Evolutionary conservation across 2,888 invertebrate genomes (phyloP).

Genomic region (Hypena proboscidalis): DNA sequence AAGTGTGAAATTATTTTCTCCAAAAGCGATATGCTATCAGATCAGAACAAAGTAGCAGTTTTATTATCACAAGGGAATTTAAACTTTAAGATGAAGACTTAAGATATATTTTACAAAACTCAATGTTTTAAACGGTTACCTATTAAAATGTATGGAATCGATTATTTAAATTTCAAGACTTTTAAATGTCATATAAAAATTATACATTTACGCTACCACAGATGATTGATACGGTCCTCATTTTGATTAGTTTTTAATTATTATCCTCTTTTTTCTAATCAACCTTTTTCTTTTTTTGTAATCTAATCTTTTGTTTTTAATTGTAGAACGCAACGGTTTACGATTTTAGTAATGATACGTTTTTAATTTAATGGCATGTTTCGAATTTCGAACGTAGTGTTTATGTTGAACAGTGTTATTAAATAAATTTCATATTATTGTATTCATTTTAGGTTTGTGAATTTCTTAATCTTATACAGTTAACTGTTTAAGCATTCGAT

Average conservation of each 20-base stretch:
- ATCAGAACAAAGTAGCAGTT: constrained; percentile 21
- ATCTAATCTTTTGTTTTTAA: constrained; percentile 5
- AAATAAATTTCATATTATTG: neutral
- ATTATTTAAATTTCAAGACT: constrained; percentile 57
- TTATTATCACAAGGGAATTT: constrained; percentile 7
- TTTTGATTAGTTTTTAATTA: constrained; percentile 40
- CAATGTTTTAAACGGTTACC: constrained; percentile 16
- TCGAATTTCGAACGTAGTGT: constrained; percentile 1
- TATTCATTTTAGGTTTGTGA: too few relatives aligned
- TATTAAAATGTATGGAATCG: constrained; percentile 64
- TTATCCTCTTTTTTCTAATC: constrained; percentile 14
- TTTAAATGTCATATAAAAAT: constrained; percentile 61
- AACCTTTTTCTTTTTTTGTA: constrained; percentile 7
- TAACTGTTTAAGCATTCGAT: too few relatives aligned
- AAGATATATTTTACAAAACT: constrained; percentile 15
- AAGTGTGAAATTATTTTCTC: constrained; percentile 21
- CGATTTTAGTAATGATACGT: constrained; percentile 4
- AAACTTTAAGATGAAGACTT: neutral
- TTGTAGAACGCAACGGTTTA: constrained; percentile 6
- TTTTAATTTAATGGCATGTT: constrained; percentile 3
- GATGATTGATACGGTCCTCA: constrained; percentile 50
- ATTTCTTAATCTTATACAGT: too few relatives aligned
- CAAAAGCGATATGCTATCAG: constrained; percentile 21
- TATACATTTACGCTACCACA: constrained; percentile 38
- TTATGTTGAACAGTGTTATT: constrained; percentile 4